Base-by-base conservation (phyloP, 2,113 vertebrate genomes). In the Emberiza fucata region DNA sequence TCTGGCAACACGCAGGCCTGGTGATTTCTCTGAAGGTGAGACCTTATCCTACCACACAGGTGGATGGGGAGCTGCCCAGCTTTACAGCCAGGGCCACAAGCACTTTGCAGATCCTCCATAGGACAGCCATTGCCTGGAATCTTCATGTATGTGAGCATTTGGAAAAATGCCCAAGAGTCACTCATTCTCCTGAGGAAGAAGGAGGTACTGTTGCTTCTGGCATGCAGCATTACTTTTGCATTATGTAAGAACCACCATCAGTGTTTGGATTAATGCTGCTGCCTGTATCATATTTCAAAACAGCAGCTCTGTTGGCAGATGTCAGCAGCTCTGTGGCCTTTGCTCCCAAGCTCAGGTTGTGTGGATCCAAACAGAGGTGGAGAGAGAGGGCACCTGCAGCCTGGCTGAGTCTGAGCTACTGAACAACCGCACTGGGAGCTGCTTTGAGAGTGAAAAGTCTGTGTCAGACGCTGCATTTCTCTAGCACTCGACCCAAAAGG, bases 231-330 rank as follows among this genome's bases (percentile, higher is more conserved):
- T 51, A 28, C 51, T 64, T 17, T 7, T 71, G 56, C 25, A 18
- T 69, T 64, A 64, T 1, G 2, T 44, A 59, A 70, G 80, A 66
- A 6, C 9, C 2, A 5, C 42, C 12, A 11, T 23, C 28, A 17
- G 37, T 15, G 35, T 60, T 57, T 35, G 35, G 29, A 29, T 61
- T 70, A 15, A 33, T 21, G 33, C 71, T 66, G 79, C 42, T 80
- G 42, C 68, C 91, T 73, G 2, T 39, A 45, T 82, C 25, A 1
- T 31, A 24, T 93, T 88, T 92, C 72, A 83, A 93, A 93, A 70
- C 60, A 86, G 19, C 53, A 33, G 8, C 19, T 33, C 53, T 54
- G 19, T 21, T 54, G 53, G 12, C 29, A 33, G 21, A 54, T 2
- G 40, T 27, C 47, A 72, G 80, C 37, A 79, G 56, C 72, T 39